Conservation (phyloP, 2,797 vertebrate species). For the Pseudochirops corinnae region DNA sequence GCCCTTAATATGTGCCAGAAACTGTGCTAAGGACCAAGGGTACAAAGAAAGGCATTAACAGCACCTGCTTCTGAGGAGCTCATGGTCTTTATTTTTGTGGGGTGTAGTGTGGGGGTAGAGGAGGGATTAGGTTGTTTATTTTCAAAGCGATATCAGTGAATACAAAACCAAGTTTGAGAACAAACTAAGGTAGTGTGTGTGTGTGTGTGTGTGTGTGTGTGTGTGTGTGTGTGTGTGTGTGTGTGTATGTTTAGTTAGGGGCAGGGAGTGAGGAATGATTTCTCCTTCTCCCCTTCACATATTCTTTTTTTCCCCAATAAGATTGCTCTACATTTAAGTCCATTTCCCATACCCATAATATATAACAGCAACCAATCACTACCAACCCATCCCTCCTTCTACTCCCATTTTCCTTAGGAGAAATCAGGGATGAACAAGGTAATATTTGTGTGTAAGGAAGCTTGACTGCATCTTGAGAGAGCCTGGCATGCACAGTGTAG, state of each 20-base stretch:
- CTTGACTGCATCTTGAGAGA: background rate
- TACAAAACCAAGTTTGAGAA: background rate
- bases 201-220: too few relatives aligned
- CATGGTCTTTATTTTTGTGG: too few relatives aligned
- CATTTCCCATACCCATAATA: conserved; percentile 53
- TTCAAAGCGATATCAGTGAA: conserved; percentile 32
- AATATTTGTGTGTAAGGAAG: background rate
- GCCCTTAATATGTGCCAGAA: background rate
- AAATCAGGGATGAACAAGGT: conserved; percentile 16
- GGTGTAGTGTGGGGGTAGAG: too few relatives aligned
- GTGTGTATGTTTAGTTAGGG: too few relatives aligned
- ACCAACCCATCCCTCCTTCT: conserved; percentile 9
- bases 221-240: too few relatives aligned
- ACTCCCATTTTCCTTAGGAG: background rate
- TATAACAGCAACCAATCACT: conserved; percentile 53
- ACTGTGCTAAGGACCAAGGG: background rate
- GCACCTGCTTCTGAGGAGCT: background rate
- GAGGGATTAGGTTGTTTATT: conserved; percentile 45
- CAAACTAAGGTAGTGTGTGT: background rate
- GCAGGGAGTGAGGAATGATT: background rate
- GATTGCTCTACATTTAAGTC: conserved; percentile 66
- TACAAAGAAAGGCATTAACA: background rate
- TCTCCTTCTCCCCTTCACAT: background rate
- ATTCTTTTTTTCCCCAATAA: conserved; percentile 57
- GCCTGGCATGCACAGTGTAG: background rate